These are phyloP conservation scores for Drosophila leonis DNA, from an alignment of 2,888 invertebrate genomes.

Conservation along the genomic window DNA sequence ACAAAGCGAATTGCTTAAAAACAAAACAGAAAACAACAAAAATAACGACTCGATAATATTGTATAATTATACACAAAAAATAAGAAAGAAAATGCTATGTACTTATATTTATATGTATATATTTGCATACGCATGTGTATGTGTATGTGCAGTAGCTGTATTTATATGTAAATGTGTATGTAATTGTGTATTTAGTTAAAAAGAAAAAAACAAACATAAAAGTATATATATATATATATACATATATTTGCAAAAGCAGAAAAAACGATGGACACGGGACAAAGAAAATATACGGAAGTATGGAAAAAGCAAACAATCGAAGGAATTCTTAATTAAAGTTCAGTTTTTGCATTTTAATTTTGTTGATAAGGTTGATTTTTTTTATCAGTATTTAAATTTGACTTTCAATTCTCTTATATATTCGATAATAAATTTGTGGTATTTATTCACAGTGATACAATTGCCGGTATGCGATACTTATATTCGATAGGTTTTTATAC, in stretches of 20 bases:
- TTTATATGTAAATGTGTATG: constrained; percentile 81
- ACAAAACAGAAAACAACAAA: constrained; percentile 41
- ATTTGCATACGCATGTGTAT: constrained; percentile 61
- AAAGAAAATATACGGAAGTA: constrained; percentile 53
- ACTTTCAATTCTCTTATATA: neutral
- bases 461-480: neutral
- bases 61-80: constrained; percentile 70
- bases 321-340: neutral
- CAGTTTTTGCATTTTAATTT: neutral
- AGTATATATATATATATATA: constrained; percentile 44
- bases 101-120: constrained; percentile 62
- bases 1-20: constrained; percentile 59
- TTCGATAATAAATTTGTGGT: constrained; percentile 11
- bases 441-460: neutral
- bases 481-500: constrained; percentile 12
- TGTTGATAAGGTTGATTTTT: neutral
- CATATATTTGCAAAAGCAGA: constrained; percentile 72
- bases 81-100: constrained; percentile 34
- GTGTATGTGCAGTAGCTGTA: constrained; percentile 75
- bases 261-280: constrained; percentile 48
- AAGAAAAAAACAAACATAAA: constrained; percentile 23
- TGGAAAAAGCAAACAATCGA: constrained; percentile 32
- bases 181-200: constrained; percentile 78
- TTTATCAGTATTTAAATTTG: neutral
- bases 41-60: constrained; percentile 73